Evolutionary conservation across 2,113 vertebrate genomes (phyloP).

Genomic region (Ailuropoda melanoleuca): DNA sequence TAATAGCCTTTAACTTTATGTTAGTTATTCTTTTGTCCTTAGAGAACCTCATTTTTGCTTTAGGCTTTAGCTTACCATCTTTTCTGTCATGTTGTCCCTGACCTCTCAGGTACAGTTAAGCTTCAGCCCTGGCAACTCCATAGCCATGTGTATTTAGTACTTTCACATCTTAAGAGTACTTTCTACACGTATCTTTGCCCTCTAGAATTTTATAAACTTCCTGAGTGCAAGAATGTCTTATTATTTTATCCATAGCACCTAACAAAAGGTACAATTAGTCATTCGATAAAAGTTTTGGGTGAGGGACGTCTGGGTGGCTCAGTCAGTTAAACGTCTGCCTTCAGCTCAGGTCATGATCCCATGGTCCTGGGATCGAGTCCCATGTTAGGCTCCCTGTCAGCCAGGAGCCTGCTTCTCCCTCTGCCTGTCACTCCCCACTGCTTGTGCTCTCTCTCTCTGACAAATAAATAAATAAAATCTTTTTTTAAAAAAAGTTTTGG

Average conservation of each 20-base stretch:
- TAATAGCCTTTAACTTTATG: not conserved
- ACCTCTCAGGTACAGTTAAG: not conserved
- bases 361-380: no score
- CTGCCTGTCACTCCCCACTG: no score
- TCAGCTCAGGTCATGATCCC: no score
- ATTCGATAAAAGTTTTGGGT: not conserved
- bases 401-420: no score
- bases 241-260: not conserved
- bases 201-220: not conserved
- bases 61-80: not conserved
- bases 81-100: not conserved
- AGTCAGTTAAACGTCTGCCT: no score
- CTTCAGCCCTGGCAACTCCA: not conserved
- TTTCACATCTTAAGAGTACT: not conserved
- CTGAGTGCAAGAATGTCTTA: not conserved
- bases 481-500: no score
- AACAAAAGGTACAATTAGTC: not conserved
- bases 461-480: no score
- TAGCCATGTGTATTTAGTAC: not conserved
- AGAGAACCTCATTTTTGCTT: not conserved
- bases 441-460: no score
- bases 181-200: not conserved
- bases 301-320: not conserved
- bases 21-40: not conserved
- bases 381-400: no score